These are phyloP conservation scores for Electrona antarctica DNA, from an alignment of 2,113 vertebrate genomes.

Conservation along the genomic window DNA sequence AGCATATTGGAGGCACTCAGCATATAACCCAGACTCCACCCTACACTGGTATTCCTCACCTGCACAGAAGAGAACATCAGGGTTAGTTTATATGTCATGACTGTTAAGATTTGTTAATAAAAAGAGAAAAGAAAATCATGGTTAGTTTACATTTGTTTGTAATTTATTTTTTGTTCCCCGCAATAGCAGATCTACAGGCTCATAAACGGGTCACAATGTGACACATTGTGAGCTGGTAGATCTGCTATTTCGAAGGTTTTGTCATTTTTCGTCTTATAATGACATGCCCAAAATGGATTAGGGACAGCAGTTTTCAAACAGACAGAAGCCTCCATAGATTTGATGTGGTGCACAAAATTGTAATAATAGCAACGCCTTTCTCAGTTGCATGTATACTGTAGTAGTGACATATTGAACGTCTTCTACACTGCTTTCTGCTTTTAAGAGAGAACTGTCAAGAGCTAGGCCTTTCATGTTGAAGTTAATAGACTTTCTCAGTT, in stretches of 20 bases:
- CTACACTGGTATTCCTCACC: slow-evolving; percentile 88
- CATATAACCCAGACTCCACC: slow-evolving; percentile 97
- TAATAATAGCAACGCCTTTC: no score
- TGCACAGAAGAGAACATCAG: slow-evolving; percentile 56
- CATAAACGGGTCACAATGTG: no score
- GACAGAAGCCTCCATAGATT: no score
- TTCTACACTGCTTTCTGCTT: no score
- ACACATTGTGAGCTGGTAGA: no score
- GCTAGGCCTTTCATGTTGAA: slow-evolving; percentile 1
- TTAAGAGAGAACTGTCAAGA: no score
- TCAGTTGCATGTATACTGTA: no score
- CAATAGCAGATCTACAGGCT: no score
- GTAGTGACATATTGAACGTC: no score
- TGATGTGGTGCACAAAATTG: no score
- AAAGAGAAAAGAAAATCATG: background rate
- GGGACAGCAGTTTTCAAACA: no score
- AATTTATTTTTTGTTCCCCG: background rate
- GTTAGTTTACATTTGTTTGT: background rate
- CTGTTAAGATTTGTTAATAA: background rate
- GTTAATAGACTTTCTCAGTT: background rate
- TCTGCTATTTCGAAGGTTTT: background rate
- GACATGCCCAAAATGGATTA: background rate
- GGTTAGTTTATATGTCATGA: background rate
- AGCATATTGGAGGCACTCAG: slow-evolving; percentile 94
- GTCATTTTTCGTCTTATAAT: background rate